Evolutionary conservation across 1,140 invertebrate genomes (phyloP), one percentile per base, ranked within the genome.

Genomic region (Zeugodacus cucurbitae): DNA sequence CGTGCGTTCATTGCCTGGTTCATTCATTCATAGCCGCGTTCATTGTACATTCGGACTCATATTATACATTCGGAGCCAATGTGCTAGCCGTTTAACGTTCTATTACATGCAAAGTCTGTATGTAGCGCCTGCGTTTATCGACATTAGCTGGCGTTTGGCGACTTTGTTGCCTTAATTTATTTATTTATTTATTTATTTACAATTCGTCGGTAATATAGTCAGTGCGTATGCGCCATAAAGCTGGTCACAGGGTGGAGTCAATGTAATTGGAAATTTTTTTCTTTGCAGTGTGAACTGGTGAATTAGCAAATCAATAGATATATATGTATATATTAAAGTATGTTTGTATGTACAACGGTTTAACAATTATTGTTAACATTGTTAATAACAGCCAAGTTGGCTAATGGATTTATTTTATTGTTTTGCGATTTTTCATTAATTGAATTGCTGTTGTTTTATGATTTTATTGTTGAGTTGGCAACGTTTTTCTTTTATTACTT

Each of bases 321-420:
- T 37, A n/a, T 5, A 78, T 10, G 44, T 26, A 34, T 32, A 32
- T 70, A 70, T 17, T 34, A 3, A 8, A 32, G 6, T 67, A 14
- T 37, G 22, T 20, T 74, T 41, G 67, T n/a, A 22, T 37, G 32
- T 41, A 4, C 37, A 22, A 37, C 17, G 22, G 3, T 1, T 3
- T 29, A 82, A 22, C 26, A 82, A 82, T 82, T 82, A 82, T 11
- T 82, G 44, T 82, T 48, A 82, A 82, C 74, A 82, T 48, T 26
- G 41, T 82, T 82, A 82, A 26, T 82, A 82, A 54, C 37, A 82
- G 34, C 41, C 48, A 37, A 82, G 22, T 82, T 82, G 44, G 22
- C 41, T 82, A 82, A 82, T 82, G 37, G 37, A 8, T 74, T 74
- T 41, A 17, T 41, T 74, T 74, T 74, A 54, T 54, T 41, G 37